Percentiles rank a stretch among this genome's conserved stretches.
Conservation (phyloP, 1,140 invertebrate genomes). For the Sinonovacula constricta region DNA sequence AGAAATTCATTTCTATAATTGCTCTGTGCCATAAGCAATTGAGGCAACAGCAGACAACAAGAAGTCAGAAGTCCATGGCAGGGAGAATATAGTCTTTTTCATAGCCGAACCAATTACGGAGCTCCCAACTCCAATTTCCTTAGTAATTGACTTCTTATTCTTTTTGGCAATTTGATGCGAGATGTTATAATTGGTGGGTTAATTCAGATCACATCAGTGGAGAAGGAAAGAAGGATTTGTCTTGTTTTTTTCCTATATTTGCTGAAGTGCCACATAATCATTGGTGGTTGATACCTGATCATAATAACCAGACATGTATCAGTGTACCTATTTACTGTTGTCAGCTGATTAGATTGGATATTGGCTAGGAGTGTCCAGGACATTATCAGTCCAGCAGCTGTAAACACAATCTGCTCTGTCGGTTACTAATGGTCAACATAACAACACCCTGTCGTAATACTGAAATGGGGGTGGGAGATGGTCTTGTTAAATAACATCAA, state of each 20-base stretch:
- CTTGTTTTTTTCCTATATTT: neutral
- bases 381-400: too few relatives aligned
- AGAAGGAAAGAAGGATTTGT: neutral
- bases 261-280: neutral
- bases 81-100: constrained; percentile 26
- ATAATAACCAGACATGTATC: neutral
- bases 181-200: constrained; percentile 52
- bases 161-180: constrained; percentile 55
- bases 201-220: constrained; percentile 48
- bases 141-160: constrained; percentile 55
- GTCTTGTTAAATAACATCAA: too few relatives aligned
- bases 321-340: too few relatives aligned
- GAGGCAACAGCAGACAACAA: neutral
- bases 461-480: too few relatives aligned
- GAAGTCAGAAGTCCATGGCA: neutral
- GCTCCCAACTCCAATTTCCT: constrained; percentile 48
- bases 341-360: too few relatives aligned
- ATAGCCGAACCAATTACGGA: constrained; percentile 44
- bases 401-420: too few relatives aligned
- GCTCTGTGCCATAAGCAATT: neutral
- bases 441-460: too few relatives aligned
- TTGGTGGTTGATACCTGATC: neutral
- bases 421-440: too few relatives aligned
- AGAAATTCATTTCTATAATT: neutral
- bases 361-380: too few relatives aligned